Evolutionary conservation across 2,797 vertebrate species (phyloP).

Genomic region (Neostethus bicornis): DNA sequence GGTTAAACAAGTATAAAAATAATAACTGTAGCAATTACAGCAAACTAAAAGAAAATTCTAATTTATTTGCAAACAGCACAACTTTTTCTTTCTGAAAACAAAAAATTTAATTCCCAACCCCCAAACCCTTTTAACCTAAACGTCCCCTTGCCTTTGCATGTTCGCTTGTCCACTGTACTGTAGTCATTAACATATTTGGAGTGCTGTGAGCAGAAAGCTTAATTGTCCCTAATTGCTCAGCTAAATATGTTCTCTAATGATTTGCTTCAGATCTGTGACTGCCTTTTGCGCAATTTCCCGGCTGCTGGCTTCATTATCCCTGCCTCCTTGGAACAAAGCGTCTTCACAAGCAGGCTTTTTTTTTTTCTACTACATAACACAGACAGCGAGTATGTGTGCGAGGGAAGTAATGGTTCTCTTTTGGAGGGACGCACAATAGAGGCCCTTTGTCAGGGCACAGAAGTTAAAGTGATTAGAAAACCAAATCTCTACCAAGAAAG

Average conservation of each 20-base stretch:
- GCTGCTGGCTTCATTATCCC: slow-evolving; percentile 86
- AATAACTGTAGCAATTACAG: slow-evolving; percentile 46
- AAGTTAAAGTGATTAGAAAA: slow-evolving; percentile 87
- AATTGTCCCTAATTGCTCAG: slow-evolving; percentile 93
- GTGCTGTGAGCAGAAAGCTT: slow-evolving; percentile 91
- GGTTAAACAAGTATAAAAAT: slow-evolving; percentile 43
- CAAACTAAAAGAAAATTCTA: slow-evolving; percentile 39
- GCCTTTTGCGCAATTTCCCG: slow-evolving; percentile 86
- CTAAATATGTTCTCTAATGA: slow-evolving; percentile 91
- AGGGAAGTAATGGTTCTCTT: slow-evolving; percentile 76
- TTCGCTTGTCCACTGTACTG: slow-evolving; percentile 82
- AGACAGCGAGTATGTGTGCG: slow-evolving; percentile 78
- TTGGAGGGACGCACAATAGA: slow-evolving; percentile 79
- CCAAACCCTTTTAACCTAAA: slow-evolving; percentile 79
- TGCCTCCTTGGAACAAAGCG: slow-evolving; percentile 87
- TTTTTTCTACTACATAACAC: slow-evolving; percentile 67
- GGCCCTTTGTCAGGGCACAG: slow-evolving; percentile 80
- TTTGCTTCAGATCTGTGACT: slow-evolving; percentile 88
- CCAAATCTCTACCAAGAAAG: slow-evolving; percentile 81
- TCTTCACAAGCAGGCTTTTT: slow-evolving; percentile 80
- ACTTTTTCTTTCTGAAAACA: slow-evolving; percentile 47
- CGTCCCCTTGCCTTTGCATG: slow-evolving; percentile 80
- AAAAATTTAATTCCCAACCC: slow-evolving; percentile 53
- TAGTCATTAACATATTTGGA: slow-evolving; percentile 90
- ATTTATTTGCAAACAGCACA: slow-evolving; percentile 67